A percentile compares a stretch with the other conserved stretches of the same genome.
These are phyloP conservation scores for Eledona agricola DNA, from an alignment of 2,888 invertebrate genomes.

Conservation along the genomic window DNA sequence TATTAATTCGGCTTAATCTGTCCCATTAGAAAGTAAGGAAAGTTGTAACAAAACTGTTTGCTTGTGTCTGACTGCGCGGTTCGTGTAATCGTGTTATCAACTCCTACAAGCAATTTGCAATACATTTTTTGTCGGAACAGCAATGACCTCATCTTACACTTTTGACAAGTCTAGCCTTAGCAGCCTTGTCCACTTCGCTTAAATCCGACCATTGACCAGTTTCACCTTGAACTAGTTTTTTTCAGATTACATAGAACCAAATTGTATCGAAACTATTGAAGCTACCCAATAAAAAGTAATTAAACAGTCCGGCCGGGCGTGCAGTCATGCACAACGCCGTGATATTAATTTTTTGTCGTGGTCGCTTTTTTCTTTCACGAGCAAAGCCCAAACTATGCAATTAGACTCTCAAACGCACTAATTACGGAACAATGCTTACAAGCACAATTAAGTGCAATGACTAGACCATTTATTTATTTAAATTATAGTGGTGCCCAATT, in stretches of 20 bases:
- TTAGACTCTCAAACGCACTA: conserved; percentile 24
- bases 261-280: conserved; percentile 10
- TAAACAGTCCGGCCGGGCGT: conserved; percentile 13
- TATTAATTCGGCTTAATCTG: conserved; percentile 18
- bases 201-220: conserved; percentile 3
- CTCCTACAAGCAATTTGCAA: conserved; percentile 1
- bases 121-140: background rate
- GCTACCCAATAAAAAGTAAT: conserved; percentile 26
- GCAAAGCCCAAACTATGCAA: conserved; percentile 7
- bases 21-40: conserved; percentile 17
- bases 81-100: conserved; percentile 3
- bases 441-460: conserved; percentile 22
- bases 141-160: conserved; percentile 6
- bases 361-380: conserved; percentile 14
- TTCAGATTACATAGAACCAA: conserved; percentile 10
- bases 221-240: conserved; percentile 28
- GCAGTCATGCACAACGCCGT: conserved; percentile 14
- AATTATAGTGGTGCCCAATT: conserved; percentile 8
- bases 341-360: conserved; percentile 23
- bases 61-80: background rate
- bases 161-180: conserved; percentile 1
- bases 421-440: conserved; percentile 23
- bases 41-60: conserved; percentile 5
- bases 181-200: conserved; percentile 13
- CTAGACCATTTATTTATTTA: conserved; percentile 17